phyloP scores from a whole-genome alignment of 2,113 vertebrate species.

The Myrmecobius fasciatus region DNA sequence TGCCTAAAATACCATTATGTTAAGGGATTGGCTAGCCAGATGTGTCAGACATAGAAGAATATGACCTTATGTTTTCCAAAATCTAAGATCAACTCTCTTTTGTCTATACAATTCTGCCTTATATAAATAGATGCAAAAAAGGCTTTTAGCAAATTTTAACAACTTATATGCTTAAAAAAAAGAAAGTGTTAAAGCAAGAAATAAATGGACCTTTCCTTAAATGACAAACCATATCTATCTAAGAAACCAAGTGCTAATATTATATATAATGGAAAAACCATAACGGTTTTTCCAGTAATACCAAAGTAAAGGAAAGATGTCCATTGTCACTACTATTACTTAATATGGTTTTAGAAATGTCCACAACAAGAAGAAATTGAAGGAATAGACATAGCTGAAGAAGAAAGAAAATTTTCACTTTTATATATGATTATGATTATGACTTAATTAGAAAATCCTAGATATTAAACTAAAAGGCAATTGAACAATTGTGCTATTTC shows the following conservation, averaged over 20 bases:
- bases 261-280: not conserved
- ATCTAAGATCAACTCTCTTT: not conserved
- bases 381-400: not conserved
- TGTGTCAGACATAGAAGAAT: not conserved
- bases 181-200: not conserved
- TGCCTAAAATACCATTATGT: not conserved
- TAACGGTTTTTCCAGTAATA: not conserved
- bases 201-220: not conserved
- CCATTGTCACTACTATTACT: not conserved
- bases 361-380: not conserved
- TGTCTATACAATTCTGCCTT: not conserved
- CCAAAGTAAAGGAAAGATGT: not conserved
- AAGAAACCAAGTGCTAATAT: not conserved
- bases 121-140: not conserved
- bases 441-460: not conserved
- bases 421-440: not conserved
- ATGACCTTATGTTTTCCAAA: not conserved
- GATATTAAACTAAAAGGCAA: not conserved
- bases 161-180: not conserved
- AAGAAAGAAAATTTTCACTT: not conserved
- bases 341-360: not conserved
- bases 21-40: not conserved
- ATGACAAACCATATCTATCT: not conserved
- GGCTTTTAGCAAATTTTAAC: not conserved
- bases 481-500: too few relatives aligned